Conservation (phyloP, 2,113 vertebrate species). For the Macquaria ambigua region DNA sequence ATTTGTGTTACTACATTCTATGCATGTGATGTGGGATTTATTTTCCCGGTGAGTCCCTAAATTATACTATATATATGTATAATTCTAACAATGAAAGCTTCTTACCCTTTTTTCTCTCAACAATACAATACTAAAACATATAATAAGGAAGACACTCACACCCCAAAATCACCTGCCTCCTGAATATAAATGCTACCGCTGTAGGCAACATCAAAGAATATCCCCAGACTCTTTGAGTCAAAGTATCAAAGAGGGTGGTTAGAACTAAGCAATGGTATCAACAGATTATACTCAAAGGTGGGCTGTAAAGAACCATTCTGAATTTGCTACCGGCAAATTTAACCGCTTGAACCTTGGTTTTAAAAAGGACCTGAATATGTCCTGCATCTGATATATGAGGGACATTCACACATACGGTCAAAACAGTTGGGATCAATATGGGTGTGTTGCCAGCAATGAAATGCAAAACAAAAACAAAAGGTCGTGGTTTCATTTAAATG, state of each 20-base stretch:
- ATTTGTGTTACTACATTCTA: neutral
- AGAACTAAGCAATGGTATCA: constrained; percentile 12
- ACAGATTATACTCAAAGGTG: constrained; percentile 33
- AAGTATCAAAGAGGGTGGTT: constrained; percentile 38
- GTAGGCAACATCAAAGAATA: constrained; percentile 41
- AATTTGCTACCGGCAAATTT: neutral
- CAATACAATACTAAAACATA: neutral
- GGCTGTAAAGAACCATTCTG: neutral
- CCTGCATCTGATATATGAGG: neutral
- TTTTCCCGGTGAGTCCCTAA: neutral
- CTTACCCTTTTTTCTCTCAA: neutral
- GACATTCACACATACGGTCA: neutral
- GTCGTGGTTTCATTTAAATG: neutral
- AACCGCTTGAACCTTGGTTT: neutral
- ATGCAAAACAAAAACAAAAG: neutral
- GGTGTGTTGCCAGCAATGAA: neutral
- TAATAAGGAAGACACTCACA: constrained; percentile 5
- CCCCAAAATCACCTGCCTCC: neutral
- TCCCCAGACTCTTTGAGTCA: constrained; percentile 29
- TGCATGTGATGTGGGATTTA: neutral
- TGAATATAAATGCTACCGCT: constrained; percentile 40
- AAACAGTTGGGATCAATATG: neutral
- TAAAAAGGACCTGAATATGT: neutral
- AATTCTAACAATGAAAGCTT: neutral
- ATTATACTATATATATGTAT: too few relatives aligned